Percentiles rank a stretch among this genome's conserved stretches.
phyloP scores from a whole-genome alignment of 2,797 vertebrate genomes.

The Phyllotis vaccarum region DNA sequence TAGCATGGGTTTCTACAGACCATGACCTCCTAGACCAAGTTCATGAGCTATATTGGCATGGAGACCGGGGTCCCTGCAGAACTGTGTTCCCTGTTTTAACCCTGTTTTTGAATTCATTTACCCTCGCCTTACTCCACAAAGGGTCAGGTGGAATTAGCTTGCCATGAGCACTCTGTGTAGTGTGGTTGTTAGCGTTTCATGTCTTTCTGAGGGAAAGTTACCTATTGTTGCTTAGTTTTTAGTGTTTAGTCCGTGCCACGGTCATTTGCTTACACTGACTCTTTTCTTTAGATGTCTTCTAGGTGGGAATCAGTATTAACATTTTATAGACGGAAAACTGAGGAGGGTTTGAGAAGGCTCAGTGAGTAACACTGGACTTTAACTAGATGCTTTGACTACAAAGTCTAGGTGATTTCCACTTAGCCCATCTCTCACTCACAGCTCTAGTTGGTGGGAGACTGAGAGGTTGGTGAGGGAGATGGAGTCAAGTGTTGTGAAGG shows the following conservation, averaged over 20 bases:
- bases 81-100: conserved; percentile 1
- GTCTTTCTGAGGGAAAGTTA: neutral
- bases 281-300: conserved; percentile 7
- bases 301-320: conserved; percentile 9
- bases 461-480: neutral
- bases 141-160: neutral
- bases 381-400: neutral
- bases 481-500: neutral
- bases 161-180: neutral
- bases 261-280: neutral
- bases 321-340: conserved; percentile 62
- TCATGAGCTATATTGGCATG: conserved; percentile 25
- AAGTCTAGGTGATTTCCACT: conserved; percentile 1
- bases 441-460: neutral
- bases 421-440: neutral
- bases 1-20: conserved; percentile 68
- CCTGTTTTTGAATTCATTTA: conserved; percentile 39
- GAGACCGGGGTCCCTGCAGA: neutral
- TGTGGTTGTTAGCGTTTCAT: neutral
- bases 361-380: neutral
- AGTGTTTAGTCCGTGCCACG: neutral
- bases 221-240: neutral
- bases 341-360: neutral
- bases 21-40: conserved; percentile 55
- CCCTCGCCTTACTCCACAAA: neutral